These are phyloP conservation scores for Lophotis ruficrista DNA, from an alignment of 2,113 vertebrate genomes.

Conservation along the genomic window DNA sequence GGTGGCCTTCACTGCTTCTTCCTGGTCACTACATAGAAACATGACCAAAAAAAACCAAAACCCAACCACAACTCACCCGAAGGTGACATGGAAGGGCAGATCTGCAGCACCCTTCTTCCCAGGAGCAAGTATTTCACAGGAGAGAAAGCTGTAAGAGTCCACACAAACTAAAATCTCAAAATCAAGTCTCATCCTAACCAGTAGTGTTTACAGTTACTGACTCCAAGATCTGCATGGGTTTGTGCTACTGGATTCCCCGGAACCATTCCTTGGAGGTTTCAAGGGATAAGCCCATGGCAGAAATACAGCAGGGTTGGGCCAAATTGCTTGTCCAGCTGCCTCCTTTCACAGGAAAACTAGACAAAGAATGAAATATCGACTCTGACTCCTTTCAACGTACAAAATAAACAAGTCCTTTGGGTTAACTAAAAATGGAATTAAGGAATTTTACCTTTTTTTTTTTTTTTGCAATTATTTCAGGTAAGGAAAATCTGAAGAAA, in stretches of 20 bases:
- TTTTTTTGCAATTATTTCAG: neutral
- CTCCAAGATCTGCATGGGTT: neutral
- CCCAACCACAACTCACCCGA: neutral
- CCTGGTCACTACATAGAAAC: neutral
- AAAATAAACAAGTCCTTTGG: neutral
- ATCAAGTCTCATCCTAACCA: neutral
- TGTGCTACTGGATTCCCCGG: neutral
- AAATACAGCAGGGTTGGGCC: neutral
- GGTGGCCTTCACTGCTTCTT: neutral
- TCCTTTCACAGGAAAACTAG: neutral
- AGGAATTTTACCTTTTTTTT: neutral
- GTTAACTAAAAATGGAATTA: neutral
- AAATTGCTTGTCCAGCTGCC: neutral
- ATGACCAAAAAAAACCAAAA: neutral
- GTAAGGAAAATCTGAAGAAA: neutral
- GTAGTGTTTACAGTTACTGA: neutral
- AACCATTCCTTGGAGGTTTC: neutral
- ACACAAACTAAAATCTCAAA: neutral
- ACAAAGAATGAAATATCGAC: neutral
- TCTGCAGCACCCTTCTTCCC: neutral
- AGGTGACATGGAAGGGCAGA: neutral
- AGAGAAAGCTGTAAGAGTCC: neutral
- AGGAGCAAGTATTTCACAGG: neutral
- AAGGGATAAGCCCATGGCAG: neutral
- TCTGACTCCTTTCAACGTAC: neutral